Evolutionary conservation across 2,888 invertebrate species (phyloP), one percentile per base, ranked within the genome.

Genomic region (Erebia palarica): DNA sequence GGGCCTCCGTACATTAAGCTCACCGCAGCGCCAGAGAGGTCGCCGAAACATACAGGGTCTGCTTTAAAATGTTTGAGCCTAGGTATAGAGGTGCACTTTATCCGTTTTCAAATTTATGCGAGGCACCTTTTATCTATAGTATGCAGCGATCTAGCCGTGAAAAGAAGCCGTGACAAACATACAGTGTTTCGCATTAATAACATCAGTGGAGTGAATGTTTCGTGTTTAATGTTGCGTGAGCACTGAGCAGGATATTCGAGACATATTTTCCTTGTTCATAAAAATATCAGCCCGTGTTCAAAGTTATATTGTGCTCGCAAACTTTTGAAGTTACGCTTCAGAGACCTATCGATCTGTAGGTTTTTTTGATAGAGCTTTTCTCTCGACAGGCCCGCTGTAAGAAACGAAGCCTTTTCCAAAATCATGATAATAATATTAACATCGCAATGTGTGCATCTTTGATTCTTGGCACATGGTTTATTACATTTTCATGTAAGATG

Each of bases 161-260:
- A 36, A 7, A 36, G 36, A 36, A 36, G 36, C 36, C 36, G 36
- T 36, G 36, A 49, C 13, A 49, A 49, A 49, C 13, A 49, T 14
- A 14, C 49, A 49, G 5, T 5, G 13, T 49, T 13, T 49, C 14
- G 14, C 14, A 14, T 49, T 53, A 8, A 16, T 53, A 16, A 7
- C 16, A 53, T 0, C 13, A 53, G 16, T n/a, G 9, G 16, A 10
- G 8, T n/a, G 53, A 53, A 53, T 53, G 8, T 53, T 57, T 21
- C 57, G 13, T 21, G 21, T 57, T 21, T 57, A 57, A 57, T 57
- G 57, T 57, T 11, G 57, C 57, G 57, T 21, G 57, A 21, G 57
- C 51, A 0, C 0, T 51, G 14, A n/a, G 14, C 4, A 14, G 55
- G 36, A 36, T 36, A 36, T 18, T 55, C 55, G 21, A n/a, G 51